These are phyloP conservation scores for Drosophila neoperkinsi DNA, from an alignment of 2,888 invertebrate genomes.

Conservation along the genomic window DNA sequence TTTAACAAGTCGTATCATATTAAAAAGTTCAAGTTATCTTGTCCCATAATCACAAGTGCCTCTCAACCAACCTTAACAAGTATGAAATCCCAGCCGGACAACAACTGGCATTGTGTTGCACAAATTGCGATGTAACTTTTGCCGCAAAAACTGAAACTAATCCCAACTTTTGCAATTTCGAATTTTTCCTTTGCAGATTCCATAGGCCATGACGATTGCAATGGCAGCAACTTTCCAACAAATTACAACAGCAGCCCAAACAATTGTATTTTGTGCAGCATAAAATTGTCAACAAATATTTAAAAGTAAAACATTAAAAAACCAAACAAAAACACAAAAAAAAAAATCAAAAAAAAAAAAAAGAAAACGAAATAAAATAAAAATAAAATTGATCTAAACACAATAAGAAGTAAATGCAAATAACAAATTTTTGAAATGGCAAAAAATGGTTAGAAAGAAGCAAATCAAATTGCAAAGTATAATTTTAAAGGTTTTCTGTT, in stretches of 20 bases:
- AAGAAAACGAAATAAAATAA: conserved; percentile 36
- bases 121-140: conserved; percentile 32
- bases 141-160: conserved; percentile 53
- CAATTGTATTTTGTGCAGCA: conserved; percentile 82
- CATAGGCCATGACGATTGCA: conserved; percentile 92
- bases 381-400: conserved; percentile 39
- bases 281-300: conserved; percentile 79
- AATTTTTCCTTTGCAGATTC: conserved; percentile 86
- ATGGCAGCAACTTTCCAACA: conserved; percentile 83
- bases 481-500: conserved; percentile 56
- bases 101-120: conserved; percentile 10
- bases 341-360: conserved; percentile 28
- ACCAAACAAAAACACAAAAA: conserved; percentile 43
- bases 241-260: conserved; percentile 70
- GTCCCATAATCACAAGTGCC: conserved; percentile 20
- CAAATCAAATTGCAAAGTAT: conserved; percentile 45
- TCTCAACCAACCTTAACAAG: conserved; percentile 9
- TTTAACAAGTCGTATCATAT: not conserved
- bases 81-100: conserved; percentile 10
- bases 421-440: conserved; percentile 47
- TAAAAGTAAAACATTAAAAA: conserved; percentile 72
- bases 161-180: conserved; percentile 50
- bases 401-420: conserved; percentile 35
- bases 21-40: not conserved
- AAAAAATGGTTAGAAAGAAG: conserved; percentile 7